phyloP scores from a whole-genome alignment of 2,113 vertebrate genomes.

The Carassius gibelio region DNA sequence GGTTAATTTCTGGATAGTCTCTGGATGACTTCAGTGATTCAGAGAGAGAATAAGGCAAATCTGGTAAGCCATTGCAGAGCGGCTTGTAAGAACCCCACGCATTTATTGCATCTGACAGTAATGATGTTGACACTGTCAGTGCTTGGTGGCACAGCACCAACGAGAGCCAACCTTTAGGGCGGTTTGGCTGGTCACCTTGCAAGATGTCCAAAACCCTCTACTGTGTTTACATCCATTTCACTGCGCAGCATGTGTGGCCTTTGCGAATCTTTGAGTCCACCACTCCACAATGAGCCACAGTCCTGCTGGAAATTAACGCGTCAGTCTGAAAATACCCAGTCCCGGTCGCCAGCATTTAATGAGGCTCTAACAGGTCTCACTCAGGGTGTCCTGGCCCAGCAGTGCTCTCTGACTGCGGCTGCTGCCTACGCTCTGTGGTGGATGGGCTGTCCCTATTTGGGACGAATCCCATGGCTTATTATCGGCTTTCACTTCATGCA shows the following conservation, averaged over 20 bases:
- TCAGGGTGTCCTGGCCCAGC: conserved; percentile 42
- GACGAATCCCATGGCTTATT: conserved; percentile 10
- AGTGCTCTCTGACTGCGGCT: conserved; percentile 46
- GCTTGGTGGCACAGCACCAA: conserved; percentile 54
- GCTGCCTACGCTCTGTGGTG: background rate
- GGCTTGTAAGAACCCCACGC: conserved; percentile 48
- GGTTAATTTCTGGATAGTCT: too few species aligned
- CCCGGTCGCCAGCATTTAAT: conserved; percentile 62
- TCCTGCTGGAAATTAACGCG: conserved; percentile 67
- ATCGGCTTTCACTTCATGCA: conserved; percentile 2
- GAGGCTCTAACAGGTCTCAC: conserved; percentile 56
- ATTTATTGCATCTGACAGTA: conserved; percentile 64
- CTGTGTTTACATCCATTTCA: conserved; percentile 72
- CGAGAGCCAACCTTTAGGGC: conserved; percentile 50
- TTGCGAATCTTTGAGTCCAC: conserved; percentile 43
- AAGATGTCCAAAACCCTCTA: conserved; percentile 69
- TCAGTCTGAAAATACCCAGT: conserved; percentile 68
- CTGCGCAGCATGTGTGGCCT: conserved; percentile 73
- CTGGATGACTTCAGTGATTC: background rate
- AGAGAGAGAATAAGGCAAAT: conserved; percentile 36
- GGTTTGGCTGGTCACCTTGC: conserved; percentile 68
- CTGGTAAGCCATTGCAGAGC: conserved; percentile 45
- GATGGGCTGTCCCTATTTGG: conserved; percentile 1
- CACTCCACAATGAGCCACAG: conserved; percentile 60
- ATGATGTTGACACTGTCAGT: conserved; percentile 63